phyloP scores from a whole-genome alignment of 2,797 vertebrate species.

The Microctenopoma stevenorrisi region DNA sequence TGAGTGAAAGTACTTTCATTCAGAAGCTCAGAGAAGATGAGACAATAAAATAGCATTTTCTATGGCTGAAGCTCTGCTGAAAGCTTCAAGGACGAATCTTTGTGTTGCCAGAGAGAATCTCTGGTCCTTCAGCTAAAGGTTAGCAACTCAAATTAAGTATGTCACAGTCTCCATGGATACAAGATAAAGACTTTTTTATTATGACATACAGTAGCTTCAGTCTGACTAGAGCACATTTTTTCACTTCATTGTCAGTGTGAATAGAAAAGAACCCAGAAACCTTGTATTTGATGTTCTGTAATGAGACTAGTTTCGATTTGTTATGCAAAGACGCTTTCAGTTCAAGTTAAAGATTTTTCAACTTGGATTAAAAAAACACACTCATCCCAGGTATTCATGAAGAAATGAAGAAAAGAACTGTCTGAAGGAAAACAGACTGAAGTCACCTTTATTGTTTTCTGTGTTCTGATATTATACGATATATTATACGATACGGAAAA shows the following conservation, averaged over 20 bases:
- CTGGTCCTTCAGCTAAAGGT: slow-evolving; percentile 56
- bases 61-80: slow-evolving; percentile 45
- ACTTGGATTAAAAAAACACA: no score
- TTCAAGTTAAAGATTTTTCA: no score
- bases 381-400: no score
- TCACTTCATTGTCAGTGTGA: slow-evolving; percentile 21
- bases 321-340: no score
- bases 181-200: slow-evolving; percentile 40
- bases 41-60: slow-evolving; percentile 51
- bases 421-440: no score
- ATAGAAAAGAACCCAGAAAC: slow-evolving; percentile 13
- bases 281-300: neutral
- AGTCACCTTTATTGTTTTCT: no score
- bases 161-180: slow-evolving; percentile 62
- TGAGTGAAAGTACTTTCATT: slow-evolving; percentile 43
- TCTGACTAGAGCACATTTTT: slow-evolving; percentile 26
- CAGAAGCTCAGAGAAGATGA: slow-evolving; percentile 5
- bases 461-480: no score
- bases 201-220: slow-evolving; percentile 12
- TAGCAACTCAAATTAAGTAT: slow-evolving; percentile 54
- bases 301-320: neutral
- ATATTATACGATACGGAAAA: no score
- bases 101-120: slow-evolving; percentile 45
- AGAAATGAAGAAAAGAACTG: no score
- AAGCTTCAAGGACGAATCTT: slow-evolving; percentile 61